phyloP scores from a whole-genome alignment of 2,888 invertebrate species.

The Oscheius sp. region DNA sequence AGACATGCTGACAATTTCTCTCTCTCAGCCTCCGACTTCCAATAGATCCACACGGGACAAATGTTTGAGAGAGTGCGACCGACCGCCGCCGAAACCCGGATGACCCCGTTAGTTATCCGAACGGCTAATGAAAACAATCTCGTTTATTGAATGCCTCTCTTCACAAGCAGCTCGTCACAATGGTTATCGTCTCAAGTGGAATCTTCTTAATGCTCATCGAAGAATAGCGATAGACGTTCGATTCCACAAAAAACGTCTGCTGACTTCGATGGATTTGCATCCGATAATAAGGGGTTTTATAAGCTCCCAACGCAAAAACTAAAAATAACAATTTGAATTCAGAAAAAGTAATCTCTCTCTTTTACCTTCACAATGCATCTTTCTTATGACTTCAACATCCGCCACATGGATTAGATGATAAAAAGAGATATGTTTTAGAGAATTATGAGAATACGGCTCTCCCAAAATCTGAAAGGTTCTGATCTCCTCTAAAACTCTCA shows the following conservation, averaged over 20 bases:
- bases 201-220: conserved; percentile 14
- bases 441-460: not conserved
- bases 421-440: conserved; percentile 38
- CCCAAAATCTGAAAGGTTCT: not conserved
- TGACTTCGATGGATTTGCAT: conserved; percentile 34
- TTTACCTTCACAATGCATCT: conserved; percentile 38
- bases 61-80: too few relatives aligned
- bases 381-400: conserved; percentile 38
- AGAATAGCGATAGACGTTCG: conserved; percentile 27
- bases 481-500: not conserved
- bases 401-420: conserved; percentile 40
- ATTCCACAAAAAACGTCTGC: conserved; percentile 41
- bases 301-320: conserved; percentile 47
- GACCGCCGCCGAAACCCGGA: not conserved
- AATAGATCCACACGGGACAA: too few relatives aligned
- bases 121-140: conserved; percentile 1
- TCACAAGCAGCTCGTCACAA: conserved; percentile 11
- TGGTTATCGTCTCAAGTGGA: conserved; percentile 27
- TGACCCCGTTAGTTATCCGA: conserved; percentile 22
- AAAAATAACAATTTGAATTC: too few relatives aligned
- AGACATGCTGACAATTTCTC: too few relatives aligned
- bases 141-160: conserved; percentile 19
- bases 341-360: not conserved
- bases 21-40: too few relatives aligned
- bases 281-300: conserved; percentile 47